A percentile compares a stretch with the other conserved stretches of the same genome.
Evolutionary conservation across 2,113 vertebrate species (phyloP).

Genomic region (Ciconia boyciana): DNA sequence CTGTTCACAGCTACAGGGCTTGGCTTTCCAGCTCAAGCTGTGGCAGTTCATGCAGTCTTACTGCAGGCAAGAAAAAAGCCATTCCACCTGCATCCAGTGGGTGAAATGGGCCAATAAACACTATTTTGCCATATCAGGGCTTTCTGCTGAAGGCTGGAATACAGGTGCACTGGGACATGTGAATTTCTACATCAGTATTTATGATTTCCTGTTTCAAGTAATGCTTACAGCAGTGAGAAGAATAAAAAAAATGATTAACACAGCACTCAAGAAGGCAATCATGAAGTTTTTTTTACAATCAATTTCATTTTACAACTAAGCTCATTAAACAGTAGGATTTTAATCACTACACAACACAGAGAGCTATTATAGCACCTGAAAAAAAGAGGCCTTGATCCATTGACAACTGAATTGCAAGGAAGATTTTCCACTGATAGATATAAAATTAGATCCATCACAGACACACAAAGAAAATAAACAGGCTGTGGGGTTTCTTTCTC

Average conservation of each 20-base stretch:
- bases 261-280: conserved; percentile 15
- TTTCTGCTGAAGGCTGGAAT: conserved; percentile 12
- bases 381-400: neutral
- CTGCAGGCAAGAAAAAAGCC: neutral
- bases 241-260: conserved; percentile 45
- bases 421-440: neutral
- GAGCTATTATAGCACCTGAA: neutral
- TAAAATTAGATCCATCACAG: neutral
- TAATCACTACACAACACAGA: conserved; percentile 43
- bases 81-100: conserved; percentile 2
- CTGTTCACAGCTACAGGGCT: neutral
- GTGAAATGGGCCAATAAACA: neutral
- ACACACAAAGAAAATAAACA: neutral
- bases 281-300: neutral
- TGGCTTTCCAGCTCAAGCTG: neutral
- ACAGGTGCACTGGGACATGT: neutral
- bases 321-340: conserved; percentile 59
- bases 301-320: conserved; percentile 51
- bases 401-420: neutral
- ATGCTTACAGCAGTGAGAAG: conserved; percentile 36
- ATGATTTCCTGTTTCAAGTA: conserved; percentile 53
- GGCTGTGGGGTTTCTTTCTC: neutral
- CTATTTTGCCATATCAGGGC: neutral
- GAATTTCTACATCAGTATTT: conserved; percentile 32
- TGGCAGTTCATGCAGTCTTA: neutral